Evolutionary conservation across 2,113 vertebrate genomes (phyloP), one percentile per base, ranked within the genome.

Genomic region (Pteropus alecto): DNA sequence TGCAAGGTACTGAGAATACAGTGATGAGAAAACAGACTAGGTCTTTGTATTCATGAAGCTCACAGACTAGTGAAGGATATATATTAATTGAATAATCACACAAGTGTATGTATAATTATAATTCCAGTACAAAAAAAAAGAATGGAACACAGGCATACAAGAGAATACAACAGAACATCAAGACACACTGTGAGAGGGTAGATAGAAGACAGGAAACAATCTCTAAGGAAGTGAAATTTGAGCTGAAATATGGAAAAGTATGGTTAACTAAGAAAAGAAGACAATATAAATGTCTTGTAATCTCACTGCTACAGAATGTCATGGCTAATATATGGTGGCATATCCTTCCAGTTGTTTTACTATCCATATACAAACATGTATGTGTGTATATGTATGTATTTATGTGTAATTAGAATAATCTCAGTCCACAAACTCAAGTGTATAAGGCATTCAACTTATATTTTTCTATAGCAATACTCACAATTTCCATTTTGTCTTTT

Each of bases 391-490:
- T 87, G 33, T 65, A 38, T 87, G 33, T 65, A 33, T 89, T n/a
- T 87, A 89, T 18, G 5, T 21, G 24, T 74, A 84, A 88, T 21
- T 73, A 19, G 8, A 89, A 81, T 89, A 89, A 94, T 74, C 65
- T 89, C 88, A 94, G 51, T 73, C 48, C 41, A 96, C 65, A 92
- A 92, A 91, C 67, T 84, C 33, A 79, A 79, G 24, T 54, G 30
- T 89, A 3, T 51, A 94, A 88, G 28, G 68, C 77, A 79, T 33
- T 18, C n/a, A 88, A 71, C 43, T 71, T 85, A 54, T 81, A 96
- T 93, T 89, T 89, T 96, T 67, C 46, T 85, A 76, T 90, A 73
- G 51, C 21, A 94, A 85, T 88, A 92, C 8, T 68, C n/a, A 74
- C 10, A 43, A 74, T 85, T 85, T 92, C 48, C 41, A 71, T 58